Percentiles rank a stretch among this genome's conserved stretches.
Evolutionary conservation across 2,113 vertebrate species (phyloP).

Genomic region (Cyphomyrus plagiostoma): DNA sequence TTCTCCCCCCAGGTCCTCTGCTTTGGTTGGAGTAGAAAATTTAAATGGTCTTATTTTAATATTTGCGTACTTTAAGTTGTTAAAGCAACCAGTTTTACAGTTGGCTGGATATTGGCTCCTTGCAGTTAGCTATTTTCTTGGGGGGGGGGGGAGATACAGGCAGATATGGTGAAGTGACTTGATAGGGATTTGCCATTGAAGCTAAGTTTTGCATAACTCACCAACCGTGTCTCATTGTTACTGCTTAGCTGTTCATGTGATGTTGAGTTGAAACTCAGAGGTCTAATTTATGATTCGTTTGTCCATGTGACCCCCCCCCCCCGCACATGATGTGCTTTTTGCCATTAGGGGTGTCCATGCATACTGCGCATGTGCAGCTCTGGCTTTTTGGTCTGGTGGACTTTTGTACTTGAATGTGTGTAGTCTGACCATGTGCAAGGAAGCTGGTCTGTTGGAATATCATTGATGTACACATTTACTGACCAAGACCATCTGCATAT

Average conservation of each 20-base stretch:
- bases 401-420: background rate
- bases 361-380: background rate
- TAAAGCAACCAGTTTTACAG: background rate
- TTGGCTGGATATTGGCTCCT: background rate
- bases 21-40: background rate
- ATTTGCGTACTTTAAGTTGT: background rate
- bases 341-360: background rate
- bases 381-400: background rate
- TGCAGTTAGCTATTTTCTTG: constrained; percentile 17
- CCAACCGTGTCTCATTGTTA: background rate
- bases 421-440: too few species aligned
- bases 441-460: background rate
- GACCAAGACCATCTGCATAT: background rate
- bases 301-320: background rate
- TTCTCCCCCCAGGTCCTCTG: background rate
- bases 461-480: background rate
- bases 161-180: constrained; percentile 38
- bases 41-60: background rate
- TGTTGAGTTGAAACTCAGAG: background rate
- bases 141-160: constrained; percentile 34
- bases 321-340: background rate
- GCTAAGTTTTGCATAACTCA: background rate
- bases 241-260: background rate
- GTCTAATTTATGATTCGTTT: background rate
- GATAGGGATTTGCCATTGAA: constrained; percentile 30